phyloP scores from a whole-genome alignment of 1,140 invertebrate species.

The Cydia fagiglandana region DNA sequence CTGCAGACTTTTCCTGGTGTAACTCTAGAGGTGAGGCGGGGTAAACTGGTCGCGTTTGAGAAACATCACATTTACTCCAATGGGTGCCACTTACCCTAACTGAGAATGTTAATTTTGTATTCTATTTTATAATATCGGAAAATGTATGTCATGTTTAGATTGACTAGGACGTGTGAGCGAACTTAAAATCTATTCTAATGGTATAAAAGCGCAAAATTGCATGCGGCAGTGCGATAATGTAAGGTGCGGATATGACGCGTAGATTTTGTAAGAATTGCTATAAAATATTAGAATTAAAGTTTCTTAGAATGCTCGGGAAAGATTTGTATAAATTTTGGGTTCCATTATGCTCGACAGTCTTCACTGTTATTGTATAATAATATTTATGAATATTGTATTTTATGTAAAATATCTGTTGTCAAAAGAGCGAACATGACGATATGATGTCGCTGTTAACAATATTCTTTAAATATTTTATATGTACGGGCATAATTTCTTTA shows the following conservation, averaged over 20 bases:
- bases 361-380: not conserved
- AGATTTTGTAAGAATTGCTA: constrained; percentile 51
- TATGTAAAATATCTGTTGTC: not conserved
- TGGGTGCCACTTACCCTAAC: no score
- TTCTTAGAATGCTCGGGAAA: not conserved
- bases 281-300: constrained; percentile 33
- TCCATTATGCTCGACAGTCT: not conserved
- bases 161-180: constrained; percentile 1
- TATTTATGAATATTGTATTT: constrained; percentile 18
- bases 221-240: not conserved
- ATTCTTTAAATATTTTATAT: constrained; percentile 39
- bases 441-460: not conserved
- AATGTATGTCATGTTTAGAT: not conserved
- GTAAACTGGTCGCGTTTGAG: not conserved
- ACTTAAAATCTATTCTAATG: not conserved
- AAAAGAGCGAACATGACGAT: not conserved
- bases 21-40: not conserved
- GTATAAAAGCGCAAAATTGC: not conserved
- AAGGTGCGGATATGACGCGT: constrained; percentile 35
- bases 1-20: no score
- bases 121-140: not conserved
- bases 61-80: not conserved
- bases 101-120: not conserved
- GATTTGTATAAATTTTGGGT: constrained; percentile 3
- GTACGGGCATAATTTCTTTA: constrained; percentile 3